phyloP scores from a whole-genome alignment of 2,113 vertebrate genomes.

The Mesocricetus auratus region DNA sequence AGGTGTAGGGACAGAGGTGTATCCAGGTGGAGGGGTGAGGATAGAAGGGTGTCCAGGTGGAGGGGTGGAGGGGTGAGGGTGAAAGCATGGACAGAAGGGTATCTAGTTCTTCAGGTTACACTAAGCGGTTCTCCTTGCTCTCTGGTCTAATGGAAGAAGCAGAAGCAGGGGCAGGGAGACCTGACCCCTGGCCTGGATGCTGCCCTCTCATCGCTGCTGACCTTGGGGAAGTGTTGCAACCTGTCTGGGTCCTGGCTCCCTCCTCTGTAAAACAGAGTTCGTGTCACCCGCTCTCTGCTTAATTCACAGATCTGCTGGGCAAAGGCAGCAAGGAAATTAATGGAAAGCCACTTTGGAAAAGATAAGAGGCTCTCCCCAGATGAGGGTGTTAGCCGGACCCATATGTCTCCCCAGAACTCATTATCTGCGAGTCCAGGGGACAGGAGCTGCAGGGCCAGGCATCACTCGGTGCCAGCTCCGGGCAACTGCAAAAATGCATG shows the following conservation, averaged over 20 bases:
- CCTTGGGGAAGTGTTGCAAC: not conserved
- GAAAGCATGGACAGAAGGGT: not conserved
- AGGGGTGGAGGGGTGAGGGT: too few relatives aligned
- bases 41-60: too few relatives aligned
- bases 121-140: not conserved
- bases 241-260: not conserved
- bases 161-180: not conserved
- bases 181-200: rapidly evolving
- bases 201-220: not conserved
- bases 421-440: not conserved
- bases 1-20: too few relatives aligned
- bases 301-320: not conserved
- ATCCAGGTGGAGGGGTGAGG: too few relatives aligned
- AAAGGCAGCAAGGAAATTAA: constrained; percentile 36
- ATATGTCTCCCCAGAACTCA: not conserved
- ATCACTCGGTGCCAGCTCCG: rapidly evolving
- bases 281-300: not conserved
- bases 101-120: not conserved
- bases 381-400: not conserved
- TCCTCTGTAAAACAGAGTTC: not conserved
- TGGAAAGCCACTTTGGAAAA: constrained; percentile 6
- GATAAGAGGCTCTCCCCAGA: not conserved
- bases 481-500: not conserved
- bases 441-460: not conserved
- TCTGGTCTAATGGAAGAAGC: not conserved